Conservation (phyloP, 2,797 vertebrate genomes). For the Epinephelus awoara region DNA sequence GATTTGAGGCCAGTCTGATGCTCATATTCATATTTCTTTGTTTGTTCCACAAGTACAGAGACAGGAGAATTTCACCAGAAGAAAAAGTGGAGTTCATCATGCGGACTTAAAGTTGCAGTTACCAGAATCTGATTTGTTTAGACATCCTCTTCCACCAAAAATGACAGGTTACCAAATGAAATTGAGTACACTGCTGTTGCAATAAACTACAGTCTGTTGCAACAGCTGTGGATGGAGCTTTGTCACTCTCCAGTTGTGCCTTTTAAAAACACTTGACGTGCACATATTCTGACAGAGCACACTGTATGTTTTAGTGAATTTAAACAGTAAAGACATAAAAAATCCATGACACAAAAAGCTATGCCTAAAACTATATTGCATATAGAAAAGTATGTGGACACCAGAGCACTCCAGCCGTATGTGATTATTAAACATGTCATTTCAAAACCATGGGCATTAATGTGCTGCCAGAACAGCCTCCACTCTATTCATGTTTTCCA, state of each 20-base stretch:
- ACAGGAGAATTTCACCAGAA: not conserved
- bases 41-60: not conserved
- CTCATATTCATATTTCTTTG: not conserved
- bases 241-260: not conserved
- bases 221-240: not conserved
- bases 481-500: not conserved
- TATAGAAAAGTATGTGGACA: not conserved
- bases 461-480: not conserved
- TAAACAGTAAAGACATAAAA: not conserved
- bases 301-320: not conserved
- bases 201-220: constrained; percentile 11
- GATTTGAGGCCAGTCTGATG: not conserved
- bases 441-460: not conserved
- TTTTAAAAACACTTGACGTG: not conserved
- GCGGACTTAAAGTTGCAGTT: not conserved
- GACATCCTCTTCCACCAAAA: not conserved
- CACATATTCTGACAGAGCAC: not conserved
- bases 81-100: not conserved
- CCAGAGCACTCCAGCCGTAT: not conserved
- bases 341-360: not conserved
- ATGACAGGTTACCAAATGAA: not conserved
- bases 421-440: not conserved
- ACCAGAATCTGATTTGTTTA: not conserved
- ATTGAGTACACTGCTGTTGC: not conserved
- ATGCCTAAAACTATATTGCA: too few species aligned